Evolutionary conservation across 2,113 vertebrate genomes (phyloP).

Genomic region (Xenopus laevis): DNA sequence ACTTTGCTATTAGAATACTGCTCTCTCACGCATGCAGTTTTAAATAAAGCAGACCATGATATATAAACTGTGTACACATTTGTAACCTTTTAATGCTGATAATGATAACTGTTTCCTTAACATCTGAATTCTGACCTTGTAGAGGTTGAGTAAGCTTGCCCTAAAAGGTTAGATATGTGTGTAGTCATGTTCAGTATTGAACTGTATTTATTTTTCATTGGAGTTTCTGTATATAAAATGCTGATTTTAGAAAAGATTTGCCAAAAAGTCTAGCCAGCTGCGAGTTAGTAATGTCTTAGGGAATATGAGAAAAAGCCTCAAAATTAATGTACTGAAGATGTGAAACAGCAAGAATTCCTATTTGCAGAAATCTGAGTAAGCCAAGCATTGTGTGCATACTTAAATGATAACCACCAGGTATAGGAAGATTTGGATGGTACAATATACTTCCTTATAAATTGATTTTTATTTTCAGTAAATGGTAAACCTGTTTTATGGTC

Average conservation of each 20-base stretch:
- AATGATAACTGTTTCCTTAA: no score
- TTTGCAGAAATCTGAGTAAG: conserved; percentile 9
- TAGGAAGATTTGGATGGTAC: neutral
- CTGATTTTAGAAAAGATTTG: conserved; percentile 34
- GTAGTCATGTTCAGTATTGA: neutral
- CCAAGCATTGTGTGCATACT: conserved; percentile 1
- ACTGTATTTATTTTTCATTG: neutral
- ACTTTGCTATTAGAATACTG: no score
- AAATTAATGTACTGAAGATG: neutral
- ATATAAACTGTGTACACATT: no score
- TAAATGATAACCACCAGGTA: conserved; percentile 2
- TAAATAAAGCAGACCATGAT: no score
- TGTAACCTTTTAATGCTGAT: no score
- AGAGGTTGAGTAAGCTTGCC: neutral
- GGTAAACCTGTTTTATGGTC: no score
- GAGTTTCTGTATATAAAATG: conserved; percentile 18
- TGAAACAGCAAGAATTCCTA: neutral
- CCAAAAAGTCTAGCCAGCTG: conserved; percentile 31
- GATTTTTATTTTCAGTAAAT: no score
- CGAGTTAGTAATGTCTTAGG: neutral
- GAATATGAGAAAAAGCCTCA: neutral
- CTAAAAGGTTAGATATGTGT: neutral
- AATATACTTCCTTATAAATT: neutral
- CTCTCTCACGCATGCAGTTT: no score
- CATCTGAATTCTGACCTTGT: no score